phyloP scores from a whole-genome alignment of 2,113 vertebrate genomes.

The Sebastes schlegelii region DNA sequence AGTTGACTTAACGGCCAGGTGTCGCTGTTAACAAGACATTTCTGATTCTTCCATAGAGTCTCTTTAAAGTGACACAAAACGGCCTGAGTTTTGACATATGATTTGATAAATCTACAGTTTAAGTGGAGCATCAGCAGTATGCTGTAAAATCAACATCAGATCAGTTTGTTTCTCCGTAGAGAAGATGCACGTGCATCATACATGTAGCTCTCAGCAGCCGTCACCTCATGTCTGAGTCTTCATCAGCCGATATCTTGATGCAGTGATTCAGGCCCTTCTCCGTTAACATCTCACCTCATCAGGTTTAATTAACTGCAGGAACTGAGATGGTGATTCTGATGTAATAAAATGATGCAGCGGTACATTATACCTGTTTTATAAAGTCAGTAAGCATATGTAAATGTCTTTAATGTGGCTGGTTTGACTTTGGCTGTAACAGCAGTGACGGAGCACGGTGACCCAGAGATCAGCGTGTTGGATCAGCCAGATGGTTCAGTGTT shows the following conservation, averaged over 20 bases:
- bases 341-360: neutral
- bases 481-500: conserved; percentile 66
- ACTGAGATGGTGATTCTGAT: neutral
- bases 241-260: conserved; percentile 13
- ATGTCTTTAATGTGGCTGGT: conserved; percentile 3
- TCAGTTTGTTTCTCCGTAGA: neutral
- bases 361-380: neutral
- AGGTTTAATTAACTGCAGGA: conserved; percentile 15
- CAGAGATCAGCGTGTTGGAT: conserved; percentile 37
- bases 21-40: too few species aligned
- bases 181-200: neutral
- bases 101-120: neutral
- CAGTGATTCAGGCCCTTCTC: neutral
- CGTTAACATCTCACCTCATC: conserved; percentile 26
- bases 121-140: neutral
- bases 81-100: neutral
- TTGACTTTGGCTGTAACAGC: conserved; percentile 8
- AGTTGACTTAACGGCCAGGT: too few species aligned
- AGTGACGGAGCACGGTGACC: conserved; percentile 40
- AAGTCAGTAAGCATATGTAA: conserved; percentile 3
- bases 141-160: neutral
- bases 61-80: neutral
- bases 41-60: too few species aligned
- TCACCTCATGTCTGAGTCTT: conserved; percentile 15
- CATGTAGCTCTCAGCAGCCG: conserved; percentile 1